A percentile compares a stretch with the other conserved stretches of the same genome.
These are phyloP conservation scores for Formica exsecta DNA, from an alignment of 1,140 invertebrate genomes.

Conservation along the genomic window DNA sequence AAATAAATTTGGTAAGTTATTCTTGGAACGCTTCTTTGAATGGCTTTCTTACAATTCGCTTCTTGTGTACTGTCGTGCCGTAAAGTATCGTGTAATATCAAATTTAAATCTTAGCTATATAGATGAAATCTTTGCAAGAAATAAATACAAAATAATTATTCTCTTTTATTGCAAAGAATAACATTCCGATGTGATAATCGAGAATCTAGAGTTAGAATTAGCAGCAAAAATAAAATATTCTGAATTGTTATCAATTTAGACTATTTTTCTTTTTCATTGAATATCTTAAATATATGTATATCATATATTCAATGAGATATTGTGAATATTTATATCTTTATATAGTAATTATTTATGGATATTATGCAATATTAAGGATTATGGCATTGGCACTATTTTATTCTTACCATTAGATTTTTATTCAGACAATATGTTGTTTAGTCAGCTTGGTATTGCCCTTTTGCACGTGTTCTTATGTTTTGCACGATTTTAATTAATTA, in stretches of 20 bases:
- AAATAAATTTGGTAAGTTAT: constrained; percentile 33
- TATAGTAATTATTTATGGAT: background rate
- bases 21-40: background rate
- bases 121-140: background rate
- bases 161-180: background rate
- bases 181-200: background rate
- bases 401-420: background rate
- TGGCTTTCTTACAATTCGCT: background rate
- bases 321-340: background rate
- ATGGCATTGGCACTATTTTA: background rate
- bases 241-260: background rate
- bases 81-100: background rate
- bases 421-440: background rate
- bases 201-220: background rate
- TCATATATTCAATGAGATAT: background rate
- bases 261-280: background rate
- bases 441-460: background rate
- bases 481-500: constrained; percentile 25
- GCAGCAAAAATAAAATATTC: too few species aligned
- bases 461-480: constrained; percentile 19
- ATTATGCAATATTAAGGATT: background rate
- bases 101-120: background rate
- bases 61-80: background rate
- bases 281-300: background rate
- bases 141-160: background rate